Conservation (phyloP, 1,140 invertebrate species). For the Drosophila parvula region DNA sequence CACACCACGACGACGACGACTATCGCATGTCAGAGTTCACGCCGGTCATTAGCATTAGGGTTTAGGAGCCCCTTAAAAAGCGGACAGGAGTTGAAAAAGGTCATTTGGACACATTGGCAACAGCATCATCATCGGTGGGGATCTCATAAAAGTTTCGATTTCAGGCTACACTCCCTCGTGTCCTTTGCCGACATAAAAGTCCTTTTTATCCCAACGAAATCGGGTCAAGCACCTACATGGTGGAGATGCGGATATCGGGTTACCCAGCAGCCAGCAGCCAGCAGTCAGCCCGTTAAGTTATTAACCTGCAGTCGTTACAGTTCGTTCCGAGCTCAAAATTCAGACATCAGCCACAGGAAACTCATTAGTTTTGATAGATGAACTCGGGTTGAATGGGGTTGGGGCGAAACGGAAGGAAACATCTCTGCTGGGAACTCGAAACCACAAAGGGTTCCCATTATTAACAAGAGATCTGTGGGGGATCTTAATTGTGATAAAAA, state of each 20-base stretch:
- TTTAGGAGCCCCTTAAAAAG: constrained; percentile 8
- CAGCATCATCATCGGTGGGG: constrained; percentile 23
- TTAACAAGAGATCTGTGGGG: too few species aligned
- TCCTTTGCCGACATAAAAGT: constrained; percentile 24
- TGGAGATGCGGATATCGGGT: constrained; percentile 46
- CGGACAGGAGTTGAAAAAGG: constrained; percentile 27
- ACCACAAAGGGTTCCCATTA: not conserved
- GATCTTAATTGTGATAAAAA: not conserved
- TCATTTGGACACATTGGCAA: constrained; percentile 37
- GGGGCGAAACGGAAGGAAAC: not conserved
- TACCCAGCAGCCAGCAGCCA: constrained; percentile 56
- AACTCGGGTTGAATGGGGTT: not conserved
- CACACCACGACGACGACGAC: constrained; percentile 5
- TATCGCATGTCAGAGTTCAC: constrained; percentile 52
- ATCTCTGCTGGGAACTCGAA: not conserved
- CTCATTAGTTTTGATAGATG: constrained; percentile 36
- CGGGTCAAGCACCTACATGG: constrained; percentile 68
- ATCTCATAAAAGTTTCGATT: constrained; percentile 58
- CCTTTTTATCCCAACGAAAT: constrained; percentile 29
- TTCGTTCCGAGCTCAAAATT: constrained; percentile 7
- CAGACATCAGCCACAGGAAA: constrained; percentile 37
- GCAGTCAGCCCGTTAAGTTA: constrained; percentile 52
- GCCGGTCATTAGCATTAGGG: constrained; percentile 54
- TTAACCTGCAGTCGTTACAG: constrained; percentile 48
- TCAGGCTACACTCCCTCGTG: constrained; percentile 18